Conservation (phyloP, 37 sponge, comb jelly and placozoan genomes). For the Eunapius fragilis region DNA sequence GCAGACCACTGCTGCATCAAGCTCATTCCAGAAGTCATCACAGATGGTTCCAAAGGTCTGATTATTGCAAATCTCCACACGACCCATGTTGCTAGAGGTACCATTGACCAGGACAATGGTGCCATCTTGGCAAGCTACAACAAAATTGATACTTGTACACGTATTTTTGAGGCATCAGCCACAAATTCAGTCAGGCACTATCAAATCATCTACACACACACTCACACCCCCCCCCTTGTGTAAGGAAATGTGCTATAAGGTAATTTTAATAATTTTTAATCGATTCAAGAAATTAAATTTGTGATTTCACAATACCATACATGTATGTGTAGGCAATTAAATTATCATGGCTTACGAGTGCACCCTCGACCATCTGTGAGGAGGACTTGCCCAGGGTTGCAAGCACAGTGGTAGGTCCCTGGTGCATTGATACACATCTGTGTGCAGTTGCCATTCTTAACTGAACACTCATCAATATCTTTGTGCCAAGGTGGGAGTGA, state of each 20-base stretch:
- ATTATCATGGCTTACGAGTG: neutral
- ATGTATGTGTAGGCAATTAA: neutral
- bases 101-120: conserved; percentile 13
- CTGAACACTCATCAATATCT: conserved; percentile 40
- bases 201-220: too few species aligned
- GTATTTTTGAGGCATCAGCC: too few species aligned
- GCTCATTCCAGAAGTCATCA: conserved; percentile 13
- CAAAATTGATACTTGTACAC: too few species aligned
- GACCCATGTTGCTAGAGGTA: neutral
- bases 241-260: too few species aligned
- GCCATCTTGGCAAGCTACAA: neutral
- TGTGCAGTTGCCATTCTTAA: neutral
- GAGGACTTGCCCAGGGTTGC: neutral
- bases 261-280: too few species aligned
- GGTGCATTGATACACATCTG: neutral
- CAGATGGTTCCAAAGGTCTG: neutral
- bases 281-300: too few species aligned
- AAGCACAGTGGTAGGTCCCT: conserved; percentile 27
- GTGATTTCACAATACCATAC: too few species aligned
- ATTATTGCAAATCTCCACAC: conserved; percentile 1
- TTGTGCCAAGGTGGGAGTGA: neutral
- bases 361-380: conserved; percentile 5
- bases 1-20: conserved; percentile 13
- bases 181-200: too few species aligned
- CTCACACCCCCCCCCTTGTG: too few species aligned